Conservation (phyloP, 92 coral and sea anemone species). For the Hydrozoanthus gracilis region DNA sequence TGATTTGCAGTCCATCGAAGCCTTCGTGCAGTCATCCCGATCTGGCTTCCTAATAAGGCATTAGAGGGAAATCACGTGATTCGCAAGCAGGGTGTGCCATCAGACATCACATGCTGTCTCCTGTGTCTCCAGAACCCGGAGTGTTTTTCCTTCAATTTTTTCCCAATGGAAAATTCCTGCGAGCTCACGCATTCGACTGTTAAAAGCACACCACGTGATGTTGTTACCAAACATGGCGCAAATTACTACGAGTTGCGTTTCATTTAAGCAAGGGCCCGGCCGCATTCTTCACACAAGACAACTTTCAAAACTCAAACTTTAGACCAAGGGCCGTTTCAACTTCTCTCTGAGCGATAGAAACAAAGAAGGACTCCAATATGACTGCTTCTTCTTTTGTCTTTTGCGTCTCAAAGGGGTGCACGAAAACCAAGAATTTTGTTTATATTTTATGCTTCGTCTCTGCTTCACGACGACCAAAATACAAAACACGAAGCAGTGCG, state of each 20-base stretch:
- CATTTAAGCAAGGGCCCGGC: background rate
- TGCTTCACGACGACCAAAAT: too few relatives aligned
- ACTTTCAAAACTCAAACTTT: background rate
- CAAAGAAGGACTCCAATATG: too few relatives aligned
- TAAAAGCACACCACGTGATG: slow-evolving; percentile 6
- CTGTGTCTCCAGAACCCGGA: slow-evolving; percentile 19
- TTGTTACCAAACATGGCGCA: slow-evolving; percentile 3
- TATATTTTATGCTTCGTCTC: too few relatives aligned
- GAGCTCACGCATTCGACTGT: slow-evolving; percentile 18
- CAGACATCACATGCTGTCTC: slow-evolving; percentile 35
- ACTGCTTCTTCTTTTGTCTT: too few relatives aligned
- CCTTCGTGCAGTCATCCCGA: slow-evolving; percentile 20
- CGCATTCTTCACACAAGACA: background rate
- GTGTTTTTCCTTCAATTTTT: slow-evolving; percentile 40
- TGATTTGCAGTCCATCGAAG: slow-evolving; percentile 18
- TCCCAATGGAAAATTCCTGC: slow-evolving; percentile 8
- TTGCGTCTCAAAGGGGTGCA: too few relatives aligned
- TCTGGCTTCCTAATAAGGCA: slow-evolving; percentile 38
- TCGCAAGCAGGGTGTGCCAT: background rate
- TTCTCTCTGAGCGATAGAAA: too few relatives aligned
- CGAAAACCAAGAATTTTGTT: too few relatives aligned
- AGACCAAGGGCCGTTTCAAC: background rate
- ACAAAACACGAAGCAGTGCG: too few relatives aligned
- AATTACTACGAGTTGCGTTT: slow-evolving; percentile 27
- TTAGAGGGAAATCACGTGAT: slow-evolving; percentile 36